phyloP scores from a whole-genome alignment of 1,140 invertebrate genomes.

The Physella acuta region DNA sequence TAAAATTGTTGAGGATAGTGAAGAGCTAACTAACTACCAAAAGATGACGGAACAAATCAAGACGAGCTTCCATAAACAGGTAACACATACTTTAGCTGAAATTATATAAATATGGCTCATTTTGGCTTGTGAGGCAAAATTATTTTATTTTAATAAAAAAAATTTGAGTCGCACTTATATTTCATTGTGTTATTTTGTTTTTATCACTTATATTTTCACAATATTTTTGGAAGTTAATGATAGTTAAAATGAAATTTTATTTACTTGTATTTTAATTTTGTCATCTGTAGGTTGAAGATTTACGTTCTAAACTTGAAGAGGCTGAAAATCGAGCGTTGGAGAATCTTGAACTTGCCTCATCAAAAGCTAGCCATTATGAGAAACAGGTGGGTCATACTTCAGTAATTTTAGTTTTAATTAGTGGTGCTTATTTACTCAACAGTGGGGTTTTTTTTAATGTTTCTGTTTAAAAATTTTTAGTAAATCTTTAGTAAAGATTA shows the following conservation, averaged over 20 bases:
- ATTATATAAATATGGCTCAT: no score
- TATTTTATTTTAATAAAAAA: no score
- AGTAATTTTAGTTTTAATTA: no score
- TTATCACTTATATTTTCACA: no score
- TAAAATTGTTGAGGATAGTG: constrained; percentile 58
- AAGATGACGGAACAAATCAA: constrained; percentile 38
- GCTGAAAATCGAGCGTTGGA: constrained; percentile 62
- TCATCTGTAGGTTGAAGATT: constrained; percentile 38
- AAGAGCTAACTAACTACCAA: constrained; percentile 44
- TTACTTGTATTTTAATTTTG: no score
- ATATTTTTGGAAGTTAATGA: no score
- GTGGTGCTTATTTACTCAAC: background rate
- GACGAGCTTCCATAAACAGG: constrained; percentile 47
- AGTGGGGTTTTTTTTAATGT: background rate
- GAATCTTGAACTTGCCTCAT: constrained; percentile 39
- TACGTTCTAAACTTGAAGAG: constrained; percentile 74
- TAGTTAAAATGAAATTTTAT: no score
- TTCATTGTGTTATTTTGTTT: no score
- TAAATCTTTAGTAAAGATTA: background rate
- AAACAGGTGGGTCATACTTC: constrained; percentile 49
- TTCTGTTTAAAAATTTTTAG: background rate
- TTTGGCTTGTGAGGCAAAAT: no score
- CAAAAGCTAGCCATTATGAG: constrained; percentile 43
- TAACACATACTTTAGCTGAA: constrained; percentile 21
- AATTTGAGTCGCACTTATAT: no score